Evolutionary conservation across 2,797 vertebrate genomes (phyloP), one percentile per base, ranked within the genome.

Genomic region (Sebastes kiyomatsui): DNA sequence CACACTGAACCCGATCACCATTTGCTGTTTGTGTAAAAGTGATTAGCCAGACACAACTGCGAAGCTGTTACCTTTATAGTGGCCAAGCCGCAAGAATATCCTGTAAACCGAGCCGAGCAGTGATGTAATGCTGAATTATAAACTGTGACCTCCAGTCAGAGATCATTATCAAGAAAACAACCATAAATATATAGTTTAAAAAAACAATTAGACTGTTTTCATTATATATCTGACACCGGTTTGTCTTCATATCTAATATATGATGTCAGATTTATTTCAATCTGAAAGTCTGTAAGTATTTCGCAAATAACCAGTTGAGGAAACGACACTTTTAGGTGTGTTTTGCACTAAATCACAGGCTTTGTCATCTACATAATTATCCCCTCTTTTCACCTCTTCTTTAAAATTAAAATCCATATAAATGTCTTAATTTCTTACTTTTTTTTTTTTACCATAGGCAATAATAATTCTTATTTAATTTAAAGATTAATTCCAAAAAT

Each of bases 1-100:
- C 77, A 25, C 72, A 42, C 88, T 55, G 85, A 64, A 70, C 69
- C 64, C 66, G 59, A 77, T 88, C 92, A 90, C 94, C 94, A 97
- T 97, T 97, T 97, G 97, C 96, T 97, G 97, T 97, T 97, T 96
- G 96, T 97, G 97, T 97, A 96, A 96, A 97, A 96, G 96, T 96
- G 96, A 98, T 97, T 97, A 97, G 92, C 96, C 92, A 96, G 97
- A 96, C 97, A 97, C 97, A 98, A 98, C 96, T 97, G 98, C 94
- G 96, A 97, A 97, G 93, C 95, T 83, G 95, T 94, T 95, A 95
- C 96, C 95, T 96, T 95, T 95, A 95, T 95, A 95, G 96, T 91
- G 83, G 93, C 95, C 93, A 85, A 94, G 92, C 93, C 92, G 93
- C 90, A 72, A 72, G 87, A 91, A 90, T 72, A 79, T 90, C 89